Base-by-base conservation (phyloP, 2,797 vertebrate species). In the Syngnathus rostellatus region DNA sequence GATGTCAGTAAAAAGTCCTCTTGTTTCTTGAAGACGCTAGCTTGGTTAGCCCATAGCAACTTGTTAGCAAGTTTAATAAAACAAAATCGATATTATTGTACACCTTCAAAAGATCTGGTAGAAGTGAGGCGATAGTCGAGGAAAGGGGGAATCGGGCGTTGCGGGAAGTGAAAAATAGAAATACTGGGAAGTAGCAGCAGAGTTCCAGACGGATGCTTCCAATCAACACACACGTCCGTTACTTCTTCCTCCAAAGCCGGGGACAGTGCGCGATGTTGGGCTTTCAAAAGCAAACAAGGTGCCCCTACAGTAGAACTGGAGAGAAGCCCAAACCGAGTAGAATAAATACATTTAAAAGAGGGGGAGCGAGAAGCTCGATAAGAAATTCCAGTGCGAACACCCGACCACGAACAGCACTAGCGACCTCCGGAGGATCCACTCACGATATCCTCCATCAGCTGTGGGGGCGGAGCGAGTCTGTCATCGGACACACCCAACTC, bases 21-120 rank as follows among this genome's bases (percentile, higher is more conserved):
- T 61, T 61, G 59, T 62, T 25, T 11, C 0, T 21, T 59, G 39
- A 40, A 21, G 11, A 19, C 50, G 62, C 23, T 31, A 50, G 67
- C 64, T 61, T 17, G 12, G 59, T 60, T 51, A 72, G 65, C 46
- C 41, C 41, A 38, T 40, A 53, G 71, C 50, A 41, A 62, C 9
- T 23, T 25, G 25, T 31, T n/a, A 6, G n/a, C 62, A 63, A 63
- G 62, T 50, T 63, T 2, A 31, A n/a, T 38, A 6, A 12, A 63
- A 38, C 39, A 25, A 3, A 14, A 45, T 45, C 21, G n/a, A 14
- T 7, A 23, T 40, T 5, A 11, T 19, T 50, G 16, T 19, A 17
- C 43, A 14, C 50, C 3, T 45, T 37, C 10, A 38, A 39, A 7
- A 62, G 37, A 19, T 54, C 31, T n/a, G 40, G 60, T 12, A 23